Conservation (phyloP, 1,140 invertebrate genomes). For the Lepidurus apus region DNA sequence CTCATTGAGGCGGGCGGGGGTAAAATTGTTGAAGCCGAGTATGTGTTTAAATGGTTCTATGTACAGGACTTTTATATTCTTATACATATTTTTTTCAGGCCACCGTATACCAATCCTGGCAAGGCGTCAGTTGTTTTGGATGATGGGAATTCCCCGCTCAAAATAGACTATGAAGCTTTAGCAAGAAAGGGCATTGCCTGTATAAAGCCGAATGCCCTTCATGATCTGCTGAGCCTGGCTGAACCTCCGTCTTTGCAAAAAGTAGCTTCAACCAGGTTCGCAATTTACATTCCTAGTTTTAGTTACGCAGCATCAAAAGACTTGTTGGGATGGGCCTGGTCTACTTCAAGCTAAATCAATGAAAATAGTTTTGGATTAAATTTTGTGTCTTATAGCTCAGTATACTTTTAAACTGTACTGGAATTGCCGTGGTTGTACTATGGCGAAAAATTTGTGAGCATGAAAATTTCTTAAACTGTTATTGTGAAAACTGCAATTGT, state of each 20-base stretch:
- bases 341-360: not conserved
- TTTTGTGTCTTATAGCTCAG: too few species aligned
- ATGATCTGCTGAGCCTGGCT: not conserved
- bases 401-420: too few species aligned
- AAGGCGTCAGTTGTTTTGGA: not conserved
- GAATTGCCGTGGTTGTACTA: too few species aligned
- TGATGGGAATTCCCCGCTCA: not conserved
- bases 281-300: not conserved
- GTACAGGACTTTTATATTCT: not conserved
- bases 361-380: not conserved
- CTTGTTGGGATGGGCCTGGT: not conserved
- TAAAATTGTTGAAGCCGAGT: constrained; percentile 54
- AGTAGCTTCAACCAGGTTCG: not conserved
- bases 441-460: too few species aligned
- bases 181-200: not conserved
- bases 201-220: not conserved
- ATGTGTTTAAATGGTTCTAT: constrained; percentile 27
- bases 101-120: not conserved
- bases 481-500: too few species aligned
- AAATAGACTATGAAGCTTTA: not conserved
- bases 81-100: not conserved
- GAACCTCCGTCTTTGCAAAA: not conserved
- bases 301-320: not conserved
- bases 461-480: too few species aligned
- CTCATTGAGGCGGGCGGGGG: constrained; percentile 68